Percentiles rank a stretch among this genome's conserved stretches.
These are phyloP conservation scores for Muntiacus muntjak DNA, from an alignment of 2,113 vertebrate genomes.

Conservation along the genomic window DNA sequence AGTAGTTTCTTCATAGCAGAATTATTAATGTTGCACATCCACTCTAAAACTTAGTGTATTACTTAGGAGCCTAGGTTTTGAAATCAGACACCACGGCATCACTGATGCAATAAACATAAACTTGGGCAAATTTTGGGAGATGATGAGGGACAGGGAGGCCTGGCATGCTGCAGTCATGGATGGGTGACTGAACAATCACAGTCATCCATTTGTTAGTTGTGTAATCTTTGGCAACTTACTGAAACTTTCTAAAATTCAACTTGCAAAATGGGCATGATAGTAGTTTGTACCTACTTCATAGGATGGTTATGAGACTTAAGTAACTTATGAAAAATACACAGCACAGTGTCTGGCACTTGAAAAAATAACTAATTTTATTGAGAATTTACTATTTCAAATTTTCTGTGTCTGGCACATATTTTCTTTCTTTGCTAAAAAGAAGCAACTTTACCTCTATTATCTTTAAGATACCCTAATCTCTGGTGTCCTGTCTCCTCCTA, in stretches of 20 bases:
- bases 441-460: neutral
- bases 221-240: neutral
- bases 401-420: neutral
- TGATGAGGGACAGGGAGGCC: neutral
- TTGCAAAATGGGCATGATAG: neutral
- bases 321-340: neutral
- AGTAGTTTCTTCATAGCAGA: neutral
- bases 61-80: neutral
- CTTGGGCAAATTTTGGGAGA: neutral
- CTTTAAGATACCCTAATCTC: neutral
- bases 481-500: neutral
- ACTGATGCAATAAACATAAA: neutral
- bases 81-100: neutral
- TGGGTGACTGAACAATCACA: neutral
- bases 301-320: neutral
- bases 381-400: neutral
- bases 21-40: neutral
- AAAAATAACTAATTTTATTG: neutral
- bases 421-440: neutral
- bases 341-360: neutral
- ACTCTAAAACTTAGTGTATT: neutral
- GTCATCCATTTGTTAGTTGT: neutral
- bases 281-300: neutral
- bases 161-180: neutral
- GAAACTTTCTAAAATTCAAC: neutral